Conservation (phyloP, 1,140 invertebrate species). For the Chrysomallon squamiferum region DNA sequence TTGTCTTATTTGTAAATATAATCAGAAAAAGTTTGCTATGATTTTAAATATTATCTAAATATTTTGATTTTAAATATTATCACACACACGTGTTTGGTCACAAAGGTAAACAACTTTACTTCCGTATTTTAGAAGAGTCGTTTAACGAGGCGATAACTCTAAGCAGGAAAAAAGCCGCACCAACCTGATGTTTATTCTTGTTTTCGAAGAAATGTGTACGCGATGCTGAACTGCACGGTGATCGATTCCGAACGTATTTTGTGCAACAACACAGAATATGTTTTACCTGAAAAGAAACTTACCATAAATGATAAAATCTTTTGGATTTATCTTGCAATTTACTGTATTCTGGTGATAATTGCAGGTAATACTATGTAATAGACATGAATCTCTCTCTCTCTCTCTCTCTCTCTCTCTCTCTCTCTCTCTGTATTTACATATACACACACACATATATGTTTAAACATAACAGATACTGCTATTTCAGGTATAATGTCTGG, state of each 20-base stretch:
- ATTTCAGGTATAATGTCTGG: conserved; percentile 60
- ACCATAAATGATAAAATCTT: conserved; percentile 25
- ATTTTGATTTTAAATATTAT: too few relatives aligned
- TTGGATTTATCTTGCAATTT: conserved; percentile 38
- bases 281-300: conserved; percentile 24
- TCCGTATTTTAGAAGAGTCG: too few relatives aligned
- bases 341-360: conserved; percentile 25
- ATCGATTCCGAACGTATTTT: conserved; percentile 15
- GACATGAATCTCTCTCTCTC: background rate
- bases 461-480: background rate
- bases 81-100: too few relatives aligned
- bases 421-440: background rate
- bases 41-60: too few relatives aligned
- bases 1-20: too few relatives aligned
- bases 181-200: too few relatives aligned
- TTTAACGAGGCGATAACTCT: background rate
- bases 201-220: too few relatives aligned
- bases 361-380: conserved; percentile 23
- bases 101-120: too few relatives aligned
- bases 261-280: conserved; percentile 29
- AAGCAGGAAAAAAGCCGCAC: too few relatives aligned
- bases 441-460: background rate
- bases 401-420: background rate
- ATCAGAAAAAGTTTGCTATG: too few relatives aligned
- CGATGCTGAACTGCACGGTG: conserved; percentile 24